Evolutionary conservation across 1,140 invertebrate genomes (phyloP).

Genomic region (Ips typographus): DNA sequence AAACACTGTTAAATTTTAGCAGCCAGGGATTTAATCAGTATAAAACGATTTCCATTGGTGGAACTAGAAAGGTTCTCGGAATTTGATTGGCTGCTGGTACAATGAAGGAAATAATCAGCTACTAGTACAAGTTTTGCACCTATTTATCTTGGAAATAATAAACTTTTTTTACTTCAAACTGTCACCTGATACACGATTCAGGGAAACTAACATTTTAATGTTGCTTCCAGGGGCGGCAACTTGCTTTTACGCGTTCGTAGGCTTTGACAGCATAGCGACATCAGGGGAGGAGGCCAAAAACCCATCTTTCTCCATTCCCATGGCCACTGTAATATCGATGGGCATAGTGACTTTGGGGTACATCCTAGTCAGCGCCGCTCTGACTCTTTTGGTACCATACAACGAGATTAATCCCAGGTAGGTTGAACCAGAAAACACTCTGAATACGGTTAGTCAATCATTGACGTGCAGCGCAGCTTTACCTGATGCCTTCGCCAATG

Average conservation of each 20-base stretch:
- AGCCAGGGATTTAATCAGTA: no score
- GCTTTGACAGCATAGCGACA: slow-evolving; percentile 85
- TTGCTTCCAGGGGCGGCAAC: slow-evolving; percentile 71
- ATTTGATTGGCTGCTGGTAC: no score
- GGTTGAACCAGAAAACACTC: neutral
- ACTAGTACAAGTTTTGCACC: no score
- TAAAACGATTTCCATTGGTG: no score
- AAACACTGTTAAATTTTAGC: no score
- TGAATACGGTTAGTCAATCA: neutral
- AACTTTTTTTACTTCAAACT: no score
- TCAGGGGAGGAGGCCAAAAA: slow-evolving; percentile 84
- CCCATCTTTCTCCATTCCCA: slow-evolving; percentile 75
- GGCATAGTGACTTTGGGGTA: slow-evolving; percentile 76
- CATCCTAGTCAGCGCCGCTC: slow-evolving; percentile 74
- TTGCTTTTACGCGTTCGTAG: slow-evolving; percentile 88
- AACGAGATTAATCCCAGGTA: slow-evolving; percentile 64
- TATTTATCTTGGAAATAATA: no score
- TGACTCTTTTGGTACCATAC: slow-evolving; percentile 85
- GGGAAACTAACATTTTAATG: no score
- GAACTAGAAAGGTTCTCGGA: no score
- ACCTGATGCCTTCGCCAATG: slow-evolving; percentile 77
- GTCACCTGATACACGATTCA: no score
- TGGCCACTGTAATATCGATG: slow-evolving; percentile 80
- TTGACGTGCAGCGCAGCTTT: slow-evolving; percentile 64
- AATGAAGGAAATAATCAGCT: no score